Conservation (phyloP, 1,140 invertebrate genomes). For the Phocides pigmalion region DNA sequence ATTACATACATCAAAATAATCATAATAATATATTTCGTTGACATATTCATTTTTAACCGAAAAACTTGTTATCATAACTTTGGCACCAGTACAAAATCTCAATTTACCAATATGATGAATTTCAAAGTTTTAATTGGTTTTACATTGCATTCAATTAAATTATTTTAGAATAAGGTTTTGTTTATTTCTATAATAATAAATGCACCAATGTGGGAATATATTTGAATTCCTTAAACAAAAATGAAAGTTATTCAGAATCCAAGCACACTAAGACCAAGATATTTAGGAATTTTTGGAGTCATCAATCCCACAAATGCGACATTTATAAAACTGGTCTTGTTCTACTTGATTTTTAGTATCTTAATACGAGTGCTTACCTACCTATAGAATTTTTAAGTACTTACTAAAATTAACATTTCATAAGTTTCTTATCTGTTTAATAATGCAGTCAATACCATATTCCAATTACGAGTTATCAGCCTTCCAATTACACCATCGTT, state of each 20-base stretch:
- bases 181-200: constrained; percentile 54
- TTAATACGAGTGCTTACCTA: no score
- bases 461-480: constrained; percentile 20
- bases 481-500: constrained; percentile 17
- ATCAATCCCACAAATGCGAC: neutral
- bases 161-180: constrained; percentile 35
- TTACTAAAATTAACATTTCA: constrained; percentile 24
- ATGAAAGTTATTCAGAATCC: constrained; percentile 38
- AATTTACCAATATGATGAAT: constrained; percentile 33
- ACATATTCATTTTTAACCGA: constrained; percentile 42
- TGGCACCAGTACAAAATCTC: constrained; percentile 65
- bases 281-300: neutral
- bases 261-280: neutral
- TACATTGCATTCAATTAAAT: constrained; percentile 38
- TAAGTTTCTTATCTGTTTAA: constrained; percentile 8
- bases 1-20: constrained; percentile 27
- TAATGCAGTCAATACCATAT: constrained; percentile 14
- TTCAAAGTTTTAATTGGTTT: constrained; percentile 27
- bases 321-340: no score
- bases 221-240: constrained; percentile 41
- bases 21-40: constrained; percentile 41
- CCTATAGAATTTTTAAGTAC: constrained; percentile 22
- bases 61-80: constrained; percentile 53
- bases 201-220: constrained; percentile 61
- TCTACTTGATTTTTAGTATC: no score